Evolutionary conservation across 2,113 vertebrate genomes (phyloP), one percentile per base, ranked within the genome.

Genomic region (Marmota monax): DNA sequence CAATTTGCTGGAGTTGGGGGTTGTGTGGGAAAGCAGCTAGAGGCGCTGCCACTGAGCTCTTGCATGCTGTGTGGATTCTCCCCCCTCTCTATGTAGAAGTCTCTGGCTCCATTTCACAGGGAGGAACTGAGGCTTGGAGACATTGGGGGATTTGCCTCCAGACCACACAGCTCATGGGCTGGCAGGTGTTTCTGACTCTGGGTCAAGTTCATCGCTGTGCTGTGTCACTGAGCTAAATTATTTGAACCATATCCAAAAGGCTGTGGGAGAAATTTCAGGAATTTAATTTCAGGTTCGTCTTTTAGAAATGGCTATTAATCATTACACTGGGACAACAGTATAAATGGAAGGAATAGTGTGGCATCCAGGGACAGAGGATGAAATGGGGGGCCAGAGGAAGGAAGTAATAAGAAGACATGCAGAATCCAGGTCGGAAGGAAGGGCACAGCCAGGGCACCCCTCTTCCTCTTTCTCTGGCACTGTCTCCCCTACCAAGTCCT

Each of bases 401-500:
- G 45, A 5, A 1, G 23, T 13, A 2, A 4, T 29, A 3, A 27
- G 82, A 89, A 42, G 37, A 13, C 14, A 23, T 13, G 4, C 34
- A 34, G 63, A 11, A 11, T 29, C 42, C 6, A 2, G 29, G 23
- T n/a, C 32, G 67, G 69, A 70, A 20, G 13, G 10, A 13, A 22
- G 83, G 39, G 32, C 72, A 79, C 32, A n/a, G 4, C 27, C 0
- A 53, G 23, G 32, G 67, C 34, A 3, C 34, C 67, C 14, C 34
- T 18, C 67, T 14, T 63, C 29, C 20, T 90, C 34, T 32, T 91
- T 37, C 14, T 18, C 45, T 12, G 32, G 45, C 63, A 53, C n/a
- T 37, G 32, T 72, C 32, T 65, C n/a, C 29, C 42, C 23, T 77
- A 20, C n/a, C 16, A 0, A 0, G 13, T 11, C 12, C 0, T 29